A percentile compares a stretch with the other conserved stretches of the same genome.
These are phyloP conservation scores for Tinea pellionella DNA, from an alignment of 2,888 invertebrate genomes.

Conservation along the genomic window DNA sequence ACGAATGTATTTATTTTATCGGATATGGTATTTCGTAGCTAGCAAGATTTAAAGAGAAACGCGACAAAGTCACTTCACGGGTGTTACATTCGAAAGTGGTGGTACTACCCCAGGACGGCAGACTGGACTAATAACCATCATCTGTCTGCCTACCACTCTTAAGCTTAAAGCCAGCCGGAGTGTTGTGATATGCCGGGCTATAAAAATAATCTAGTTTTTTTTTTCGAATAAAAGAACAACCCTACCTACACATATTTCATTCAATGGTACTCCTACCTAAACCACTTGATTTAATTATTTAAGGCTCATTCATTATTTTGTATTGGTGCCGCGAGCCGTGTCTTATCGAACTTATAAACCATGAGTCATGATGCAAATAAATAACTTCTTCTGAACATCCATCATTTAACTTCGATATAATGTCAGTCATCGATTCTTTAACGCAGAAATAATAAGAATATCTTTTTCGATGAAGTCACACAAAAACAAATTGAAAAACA, in stretches of 20 bases:
- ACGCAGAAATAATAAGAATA: too few species aligned
- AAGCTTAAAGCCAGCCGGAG: too few species aligned
- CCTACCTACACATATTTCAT: background rate
- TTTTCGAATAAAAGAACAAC: background rate
- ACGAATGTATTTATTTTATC: too few species aligned
- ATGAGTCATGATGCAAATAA: background rate
- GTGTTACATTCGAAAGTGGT: too few species aligned
- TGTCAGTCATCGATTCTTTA: background rate
- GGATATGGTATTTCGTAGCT: too few species aligned
- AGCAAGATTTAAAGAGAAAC: too few species aligned
- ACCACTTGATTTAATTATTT: background rate
- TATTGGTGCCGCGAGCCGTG: conserved; percentile 32
- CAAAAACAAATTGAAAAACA: background rate
- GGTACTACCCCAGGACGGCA: too few species aligned
- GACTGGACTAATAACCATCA: too few species aligned
- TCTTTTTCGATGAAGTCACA: background rate
- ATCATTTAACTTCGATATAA: background rate
- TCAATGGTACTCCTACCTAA: background rate
- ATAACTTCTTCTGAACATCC: background rate
- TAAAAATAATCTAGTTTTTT: background rate
- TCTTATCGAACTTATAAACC: conserved; percentile 14
- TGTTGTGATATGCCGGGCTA: too few species aligned
- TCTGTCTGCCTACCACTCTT: too few species aligned
- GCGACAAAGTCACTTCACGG: too few species aligned
- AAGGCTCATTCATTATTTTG: conserved; percentile 25